phyloP scores from a whole-genome alignment of 2,797 vertebrate species.

The Coregonus ussuriensis region DNA sequence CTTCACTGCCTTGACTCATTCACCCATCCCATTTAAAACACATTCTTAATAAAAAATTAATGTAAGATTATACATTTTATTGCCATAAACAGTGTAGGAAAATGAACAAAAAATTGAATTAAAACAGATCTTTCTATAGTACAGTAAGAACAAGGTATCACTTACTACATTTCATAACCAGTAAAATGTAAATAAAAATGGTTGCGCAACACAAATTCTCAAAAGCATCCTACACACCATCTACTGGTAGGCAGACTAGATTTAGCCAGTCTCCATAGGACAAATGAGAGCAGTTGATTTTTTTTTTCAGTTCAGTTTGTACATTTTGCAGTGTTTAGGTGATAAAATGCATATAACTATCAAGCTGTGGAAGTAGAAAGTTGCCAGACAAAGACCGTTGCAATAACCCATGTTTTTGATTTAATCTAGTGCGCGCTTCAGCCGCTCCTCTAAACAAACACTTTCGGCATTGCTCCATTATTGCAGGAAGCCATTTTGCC shows the following conservation, averaged over 20 bases:
- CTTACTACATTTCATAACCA: slow-evolving; percentile 44
- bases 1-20: not conserved
- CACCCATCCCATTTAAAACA: slow-evolving; percentile 55
- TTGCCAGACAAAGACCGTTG: slow-evolving; percentile 45
- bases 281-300: slow-evolving; percentile 32
- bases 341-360: slow-evolving; percentile 38
- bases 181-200: slow-evolving; percentile 59
- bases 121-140: slow-evolving; percentile 67
- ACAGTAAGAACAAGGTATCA: slow-evolving; percentile 66
- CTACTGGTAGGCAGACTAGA: slow-evolving; percentile 41
- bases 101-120: slow-evolving; percentile 54
- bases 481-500: slow-evolving; percentile 48
- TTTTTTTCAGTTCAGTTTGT: slow-evolving; percentile 46
- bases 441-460: slow-evolving; percentile 39
- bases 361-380: slow-evolving; percentile 45
- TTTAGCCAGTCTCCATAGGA: slow-evolving; percentile 25
- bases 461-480: slow-evolving; percentile 31
- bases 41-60: slow-evolving; percentile 56
- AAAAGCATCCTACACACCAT: slow-evolving; percentile 43
- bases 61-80: slow-evolving; percentile 77
- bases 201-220: slow-evolving; percentile 42
- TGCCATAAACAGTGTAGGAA: slow-evolving; percentile 78
- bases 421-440: slow-evolving; percentile 36
- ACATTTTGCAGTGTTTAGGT: slow-evolving; percentile 38
- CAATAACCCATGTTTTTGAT: slow-evolving; percentile 26